Evolutionary conservation across 2,888 invertebrate genomes (phyloP).

Genomic region (Acanthosepion esculentum): DNA sequence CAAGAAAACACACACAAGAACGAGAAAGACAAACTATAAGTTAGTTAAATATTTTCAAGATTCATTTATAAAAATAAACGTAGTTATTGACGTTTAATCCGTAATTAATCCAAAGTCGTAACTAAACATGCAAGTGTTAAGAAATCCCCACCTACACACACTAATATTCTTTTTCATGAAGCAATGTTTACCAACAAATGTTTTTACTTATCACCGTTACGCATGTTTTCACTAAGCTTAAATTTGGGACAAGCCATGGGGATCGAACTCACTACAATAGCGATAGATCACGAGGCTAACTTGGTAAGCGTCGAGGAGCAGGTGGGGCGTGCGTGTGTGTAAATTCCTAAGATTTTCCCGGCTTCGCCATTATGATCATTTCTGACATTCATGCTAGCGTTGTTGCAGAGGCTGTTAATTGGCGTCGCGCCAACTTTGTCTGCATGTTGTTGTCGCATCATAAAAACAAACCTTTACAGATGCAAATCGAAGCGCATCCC

Average conservation of each 20-base stretch:
- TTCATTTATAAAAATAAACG: no score
- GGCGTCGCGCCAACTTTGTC: background rate
- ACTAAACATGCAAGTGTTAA: no score
- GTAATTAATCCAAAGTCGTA: no score
- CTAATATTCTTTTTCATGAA: no score
- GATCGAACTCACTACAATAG: background rate
- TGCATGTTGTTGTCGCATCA: constrained; percentile 10
- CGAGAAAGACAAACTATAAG: no score
- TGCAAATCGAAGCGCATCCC: background rate
- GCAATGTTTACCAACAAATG: background rate
- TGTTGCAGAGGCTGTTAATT: background rate
- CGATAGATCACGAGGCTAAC: background rate
- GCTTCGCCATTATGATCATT: background rate
- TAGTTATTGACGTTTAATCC: no score
- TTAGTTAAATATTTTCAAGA: no score
- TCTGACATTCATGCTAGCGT: background rate
- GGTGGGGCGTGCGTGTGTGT: no score
- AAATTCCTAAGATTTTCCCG: no score
- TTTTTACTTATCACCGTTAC: background rate
- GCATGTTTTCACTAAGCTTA: background rate
- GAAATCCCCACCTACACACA: no score
- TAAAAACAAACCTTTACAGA: constrained; percentile 9
- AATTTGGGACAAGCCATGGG: background rate
- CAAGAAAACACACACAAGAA: no score
- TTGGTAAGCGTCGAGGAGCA: background rate